These are phyloP conservation scores for Pachyuromys duprasi DNA, from an alignment of 2,797 vertebrate species.

Conservation along the genomic window DNA sequence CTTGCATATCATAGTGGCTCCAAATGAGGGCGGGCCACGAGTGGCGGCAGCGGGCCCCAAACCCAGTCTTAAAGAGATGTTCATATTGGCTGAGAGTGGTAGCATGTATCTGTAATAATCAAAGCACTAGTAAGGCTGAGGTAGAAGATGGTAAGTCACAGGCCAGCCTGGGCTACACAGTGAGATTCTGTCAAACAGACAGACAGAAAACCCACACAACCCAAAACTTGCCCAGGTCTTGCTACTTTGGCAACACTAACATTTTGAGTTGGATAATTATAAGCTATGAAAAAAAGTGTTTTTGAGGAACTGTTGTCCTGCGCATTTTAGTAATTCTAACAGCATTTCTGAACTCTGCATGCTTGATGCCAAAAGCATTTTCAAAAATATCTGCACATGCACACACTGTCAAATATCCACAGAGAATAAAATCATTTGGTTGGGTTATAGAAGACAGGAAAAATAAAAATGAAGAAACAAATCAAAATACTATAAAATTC, in stretches of 20 bases:
- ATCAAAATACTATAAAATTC: constrained; percentile 2
- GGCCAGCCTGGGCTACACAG: neutral
- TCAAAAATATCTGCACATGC: neutral
- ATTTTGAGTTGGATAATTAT: neutral
- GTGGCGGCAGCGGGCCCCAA: neutral
- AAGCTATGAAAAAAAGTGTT: neutral
- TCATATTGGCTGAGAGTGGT: neutral
- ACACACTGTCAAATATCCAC: neutral
- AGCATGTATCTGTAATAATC: neutral
- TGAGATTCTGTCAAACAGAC: neutral
- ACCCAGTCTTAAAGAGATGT: neutral
- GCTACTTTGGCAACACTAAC: neutral
- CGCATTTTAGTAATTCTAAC: neutral
- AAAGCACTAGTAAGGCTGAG: neutral
- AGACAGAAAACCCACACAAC: too few species aligned
- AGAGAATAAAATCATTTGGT: neutral
- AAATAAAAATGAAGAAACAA: constrained; percentile 33
- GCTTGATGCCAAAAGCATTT: neutral
- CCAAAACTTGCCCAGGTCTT: neutral
- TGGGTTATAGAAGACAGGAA: constrained; percentile 6
- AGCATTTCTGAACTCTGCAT: neutral
- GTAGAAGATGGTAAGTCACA: neutral
- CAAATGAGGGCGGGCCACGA: neutral
- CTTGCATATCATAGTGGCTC: neutral
- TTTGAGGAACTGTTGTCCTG: neutral